These are phyloP conservation scores for Dicyrtoma fusca DNA, from an alignment of 2,888 invertebrate species.

Conservation along the genomic window DNA sequence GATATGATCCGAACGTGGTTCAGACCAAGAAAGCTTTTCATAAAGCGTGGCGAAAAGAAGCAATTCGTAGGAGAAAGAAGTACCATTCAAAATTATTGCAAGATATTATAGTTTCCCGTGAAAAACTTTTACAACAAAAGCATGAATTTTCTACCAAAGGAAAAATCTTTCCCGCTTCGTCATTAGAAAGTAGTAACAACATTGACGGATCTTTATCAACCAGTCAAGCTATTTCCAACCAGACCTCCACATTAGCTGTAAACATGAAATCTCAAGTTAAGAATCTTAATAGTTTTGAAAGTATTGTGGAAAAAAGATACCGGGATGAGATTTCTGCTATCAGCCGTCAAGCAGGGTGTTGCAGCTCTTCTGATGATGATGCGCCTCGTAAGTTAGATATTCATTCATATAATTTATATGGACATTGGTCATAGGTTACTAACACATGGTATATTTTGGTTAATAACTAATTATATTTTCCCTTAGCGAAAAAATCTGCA, in stretches of 20 bases:
- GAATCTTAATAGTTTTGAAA: conserved; percentile 32
- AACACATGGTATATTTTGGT: too few relatives aligned
- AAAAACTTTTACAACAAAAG: conserved; percentile 40
- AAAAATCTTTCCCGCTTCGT: neutral
- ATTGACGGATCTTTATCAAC: conserved; percentile 14
- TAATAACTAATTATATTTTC: too few relatives aligned
- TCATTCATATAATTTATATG: too few relatives aligned
- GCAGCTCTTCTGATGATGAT: conserved; percentile 75
- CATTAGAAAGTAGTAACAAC: conserved; percentile 25
- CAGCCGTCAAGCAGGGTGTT: conserved; percentile 59
- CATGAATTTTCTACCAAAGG: conserved; percentile 3
- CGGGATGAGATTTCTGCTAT: conserved; percentile 44
- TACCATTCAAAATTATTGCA: conserved; percentile 69
- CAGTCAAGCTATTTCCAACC: conserved; percentile 2
- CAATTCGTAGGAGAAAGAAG: conserved; percentile 56
- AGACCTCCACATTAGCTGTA: neutral
- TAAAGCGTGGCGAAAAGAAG: conserved; percentile 60
- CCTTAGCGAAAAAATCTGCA: conserved; percentile 39
- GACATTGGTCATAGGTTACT: too few relatives aligned
- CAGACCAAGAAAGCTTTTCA: conserved; percentile 49
- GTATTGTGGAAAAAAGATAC: conserved; percentile 43
- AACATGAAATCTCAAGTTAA: conserved; percentile 27
- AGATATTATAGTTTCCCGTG: conserved; percentile 73
- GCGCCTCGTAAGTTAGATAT: conserved; percentile 64
- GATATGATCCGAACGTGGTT: conserved; percentile 67